phyloP scores from a whole-genome alignment of 2,888 invertebrate genomes.

The Sabellastarte sp. region DNA sequence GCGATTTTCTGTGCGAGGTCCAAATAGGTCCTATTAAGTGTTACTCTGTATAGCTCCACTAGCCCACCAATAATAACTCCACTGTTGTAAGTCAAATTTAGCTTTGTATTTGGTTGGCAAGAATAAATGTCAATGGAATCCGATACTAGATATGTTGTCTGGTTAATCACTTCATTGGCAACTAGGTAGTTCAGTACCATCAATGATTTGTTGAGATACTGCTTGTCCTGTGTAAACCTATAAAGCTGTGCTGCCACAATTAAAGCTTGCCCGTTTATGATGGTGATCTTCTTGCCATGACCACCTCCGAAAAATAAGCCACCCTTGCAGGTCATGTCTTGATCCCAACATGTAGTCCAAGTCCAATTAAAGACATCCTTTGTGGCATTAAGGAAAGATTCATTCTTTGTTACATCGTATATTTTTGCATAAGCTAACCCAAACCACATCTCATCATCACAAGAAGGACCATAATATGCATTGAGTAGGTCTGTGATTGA shows the following conservation, averaged over 20 bases:
- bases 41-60: neutral
- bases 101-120: neutral
- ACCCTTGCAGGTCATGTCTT: neutral
- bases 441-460: constrained; percentile 5
- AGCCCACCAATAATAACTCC: constrained; percentile 1
- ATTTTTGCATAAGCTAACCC: neutral
- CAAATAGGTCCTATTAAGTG: neutral
- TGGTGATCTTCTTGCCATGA: neutral
- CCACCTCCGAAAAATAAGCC: neutral
- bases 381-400: neutral
- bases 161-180: neutral
- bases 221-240: neutral
- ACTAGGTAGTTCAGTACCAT: neutral
- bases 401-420: neutral
- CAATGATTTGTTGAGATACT: neutral
- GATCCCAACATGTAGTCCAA: constrained; percentile 2
- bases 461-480: constrained; percentile 5
- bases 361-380: constrained; percentile 1
- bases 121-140: neutral
- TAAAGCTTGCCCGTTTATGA: neutral
- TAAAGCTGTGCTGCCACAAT: neutral
- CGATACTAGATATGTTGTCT: neutral
- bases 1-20: neutral
- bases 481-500: neutral
- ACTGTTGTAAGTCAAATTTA: constrained; percentile 3